Evolutionary conservation across 2,113 vertebrate genomes (phyloP).

Genomic region (Pollimyrus isidori): DNA sequence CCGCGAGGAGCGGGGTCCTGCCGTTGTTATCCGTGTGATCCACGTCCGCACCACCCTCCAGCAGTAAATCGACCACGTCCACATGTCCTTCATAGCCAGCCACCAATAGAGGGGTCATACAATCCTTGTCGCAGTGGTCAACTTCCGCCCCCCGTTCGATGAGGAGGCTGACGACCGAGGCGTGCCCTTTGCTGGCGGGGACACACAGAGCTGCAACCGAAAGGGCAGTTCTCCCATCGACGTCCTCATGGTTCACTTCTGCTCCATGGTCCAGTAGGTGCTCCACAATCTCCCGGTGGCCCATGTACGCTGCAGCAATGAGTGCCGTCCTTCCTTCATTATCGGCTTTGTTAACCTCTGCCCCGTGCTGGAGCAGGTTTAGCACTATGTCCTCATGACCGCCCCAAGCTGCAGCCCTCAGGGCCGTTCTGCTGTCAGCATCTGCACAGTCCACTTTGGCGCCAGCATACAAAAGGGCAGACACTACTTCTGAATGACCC

Average conservation of each 20-base stretch:
- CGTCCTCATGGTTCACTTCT: constrained; percentile 89
- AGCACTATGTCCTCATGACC: constrained; percentile 95
- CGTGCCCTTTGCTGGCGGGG: constrained; percentile 91
- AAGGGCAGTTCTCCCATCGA: constrained; percentile 86
- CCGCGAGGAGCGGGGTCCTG: constrained; percentile 88
- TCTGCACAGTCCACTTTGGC: constrained; percentile 94
- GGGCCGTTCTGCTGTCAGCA: constrained; percentile 83
- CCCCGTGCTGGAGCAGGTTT: constrained; percentile 89
- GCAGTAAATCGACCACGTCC: constrained; percentile 88
- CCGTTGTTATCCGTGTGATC: constrained; percentile 96
- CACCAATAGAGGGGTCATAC: constrained; percentile 93
- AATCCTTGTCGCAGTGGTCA: constrained; percentile 95
- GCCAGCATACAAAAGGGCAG: constrained; percentile 85
- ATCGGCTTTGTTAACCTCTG: constrained; percentile 93
- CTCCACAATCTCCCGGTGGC: constrained; percentile 90
- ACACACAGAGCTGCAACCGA: constrained; percentile 92
- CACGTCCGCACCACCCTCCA: constrained; percentile 92
- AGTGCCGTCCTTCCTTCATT: constrained; percentile 91
- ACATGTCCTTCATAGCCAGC: constrained; percentile 96
- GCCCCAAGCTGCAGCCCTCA: constrained; percentile 92
- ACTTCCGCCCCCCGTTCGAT: constrained; percentile 91
- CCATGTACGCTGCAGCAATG: constrained; percentile 96
- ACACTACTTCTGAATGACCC: constrained; percentile 92
- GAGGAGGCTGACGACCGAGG: constrained; percentile 85
- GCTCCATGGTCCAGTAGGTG: constrained; percentile 90